Conservation (phyloP, 2,888 invertebrate genomes). For the Mesochorus sp. region DNA sequence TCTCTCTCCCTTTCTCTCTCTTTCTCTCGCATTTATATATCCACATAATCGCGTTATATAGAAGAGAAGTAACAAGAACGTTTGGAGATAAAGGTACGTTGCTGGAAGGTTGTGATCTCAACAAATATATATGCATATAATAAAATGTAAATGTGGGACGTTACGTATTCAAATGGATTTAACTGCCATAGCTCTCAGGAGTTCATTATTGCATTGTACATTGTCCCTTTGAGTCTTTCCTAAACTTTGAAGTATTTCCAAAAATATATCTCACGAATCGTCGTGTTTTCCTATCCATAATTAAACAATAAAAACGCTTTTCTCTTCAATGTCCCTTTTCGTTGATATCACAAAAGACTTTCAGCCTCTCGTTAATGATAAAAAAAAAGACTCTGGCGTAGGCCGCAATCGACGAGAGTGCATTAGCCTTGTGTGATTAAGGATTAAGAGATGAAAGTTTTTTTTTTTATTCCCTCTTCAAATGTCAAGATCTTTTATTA, state of each 20-base stretch:
- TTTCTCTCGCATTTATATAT: too few species aligned
- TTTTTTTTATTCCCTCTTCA: background rate
- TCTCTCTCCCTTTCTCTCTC: too few species aligned
- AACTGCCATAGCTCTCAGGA: constrained; percentile 27
- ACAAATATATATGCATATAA: constrained; percentile 57
- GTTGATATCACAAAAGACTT: background rate
- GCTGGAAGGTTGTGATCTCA: background rate
- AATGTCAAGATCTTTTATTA: too few species aligned
- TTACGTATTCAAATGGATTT: constrained; percentile 55
- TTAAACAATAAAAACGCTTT: too few species aligned
- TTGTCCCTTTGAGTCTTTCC: background rate
- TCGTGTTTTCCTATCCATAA: too few species aligned
- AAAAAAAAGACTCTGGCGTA: too few species aligned
- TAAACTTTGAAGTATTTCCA: background rate
- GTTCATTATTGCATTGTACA: constrained; percentile 42
- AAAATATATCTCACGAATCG: too few species aligned
- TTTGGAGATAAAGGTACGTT: constrained; percentile 9
- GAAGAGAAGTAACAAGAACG: constrained; percentile 53
- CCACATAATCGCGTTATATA: background rate
- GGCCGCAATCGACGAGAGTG: too few species aligned
- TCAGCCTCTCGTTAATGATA: too few species aligned
- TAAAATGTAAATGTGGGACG: constrained; percentile 71
- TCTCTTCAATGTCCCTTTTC: background rate
- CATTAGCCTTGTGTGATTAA: too few species aligned
- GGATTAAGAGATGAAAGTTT: too few species aligned